Base-by-base conservation (phyloP, 2,113 vertebrate species). In the Amphiprion ocellaris region DNA sequence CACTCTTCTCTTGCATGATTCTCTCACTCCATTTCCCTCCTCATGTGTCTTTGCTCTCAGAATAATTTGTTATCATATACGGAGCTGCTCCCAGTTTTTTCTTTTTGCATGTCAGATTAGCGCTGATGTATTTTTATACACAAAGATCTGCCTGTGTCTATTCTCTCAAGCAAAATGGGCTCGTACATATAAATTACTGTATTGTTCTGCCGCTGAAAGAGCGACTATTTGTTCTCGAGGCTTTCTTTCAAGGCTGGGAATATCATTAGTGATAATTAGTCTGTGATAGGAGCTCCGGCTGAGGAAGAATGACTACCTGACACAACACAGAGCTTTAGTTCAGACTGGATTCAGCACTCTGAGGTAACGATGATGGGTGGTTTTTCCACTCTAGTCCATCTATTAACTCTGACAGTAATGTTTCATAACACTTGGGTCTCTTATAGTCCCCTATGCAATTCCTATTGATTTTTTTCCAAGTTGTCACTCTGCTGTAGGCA, bases 1-100 rank as follows among this genome's bases (percentile, higher is more conserved):
- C 74, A 74, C 75, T 89, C 82, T 70, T 75, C 67, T 82, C 69
- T 61, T 39, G 37, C 69, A 55, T 69, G 63, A 85, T 83, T 86
- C 84, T 85, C 74, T 88, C 87, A 84, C 85, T 88, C 83, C 79
- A 78, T 85, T 88, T 85, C 78, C 66, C 77, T 79, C 64, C 79
- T 61, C 77, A 54, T 79, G 67, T 73, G 78, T 90, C 66, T 81
- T 44, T 71, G 53, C 83, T 75, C 64, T 72, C 61, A 61, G 64
- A 82, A 72, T 76, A 73, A 79, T 77, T 83, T 23, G 84, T 87
- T 78, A 78, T 81, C 69, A 62, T 63, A 37, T 30, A 55, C 7
- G n/a, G 17, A 9, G 17, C 46, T 33, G 67, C 68, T 74, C 4
- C 56, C 58, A 58, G 1, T 67, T 79, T 53, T 58, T 52, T 66